Percentiles rank a stretch among this genome's conserved stretches.
Evolutionary conservation across 2,797 vertebrate species (phyloP).

Genomic region (Tangara arthus): DNA sequence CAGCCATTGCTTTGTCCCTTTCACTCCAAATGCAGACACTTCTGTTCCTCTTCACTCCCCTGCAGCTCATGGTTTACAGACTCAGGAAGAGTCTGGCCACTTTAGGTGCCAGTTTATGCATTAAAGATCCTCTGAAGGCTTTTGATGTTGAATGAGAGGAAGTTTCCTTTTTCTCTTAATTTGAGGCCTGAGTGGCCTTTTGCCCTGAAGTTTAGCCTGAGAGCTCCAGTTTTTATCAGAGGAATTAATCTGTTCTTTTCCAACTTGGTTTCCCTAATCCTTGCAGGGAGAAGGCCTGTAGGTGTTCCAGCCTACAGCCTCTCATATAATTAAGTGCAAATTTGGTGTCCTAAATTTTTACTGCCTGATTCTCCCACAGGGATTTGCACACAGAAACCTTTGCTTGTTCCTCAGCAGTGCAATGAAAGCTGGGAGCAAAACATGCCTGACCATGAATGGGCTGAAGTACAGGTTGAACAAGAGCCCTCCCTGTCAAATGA

Average conservation of each 20-base stretch:
- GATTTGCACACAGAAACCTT: not conserved
- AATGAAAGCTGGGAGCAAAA: conserved; percentile 4
- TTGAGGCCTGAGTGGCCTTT: not conserved
- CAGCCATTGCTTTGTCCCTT: not conserved
- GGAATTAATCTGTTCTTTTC: conserved; percentile 20
- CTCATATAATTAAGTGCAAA: conserved; percentile 46
- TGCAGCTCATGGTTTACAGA: not conserved
- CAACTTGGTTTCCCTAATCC: not conserved
- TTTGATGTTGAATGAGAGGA: conserved; percentile 8
- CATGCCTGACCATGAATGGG: not conserved
- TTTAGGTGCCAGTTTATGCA: not conserved
- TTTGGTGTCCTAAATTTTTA: conserved; percentile 31
- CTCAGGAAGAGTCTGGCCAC: not conserved
- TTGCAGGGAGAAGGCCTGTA: not conserved
- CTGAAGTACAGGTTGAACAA: conserved; percentile 36
- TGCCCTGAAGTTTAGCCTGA: not conserved
- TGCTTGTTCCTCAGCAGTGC: not conserved
- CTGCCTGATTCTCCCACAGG: not conserved
- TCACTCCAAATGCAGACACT: not conserved
- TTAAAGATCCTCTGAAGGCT: not conserved
- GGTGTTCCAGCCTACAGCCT: conserved; percentile 34
- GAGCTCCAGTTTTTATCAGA: conserved; percentile 25
- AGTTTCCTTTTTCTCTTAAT: not conserved
- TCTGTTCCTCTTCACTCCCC: not conserved
- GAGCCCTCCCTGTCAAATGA: not conserved